phyloP scores from a whole-genome alignment of 1,140 invertebrate species.

The Diprion similis region DNA sequence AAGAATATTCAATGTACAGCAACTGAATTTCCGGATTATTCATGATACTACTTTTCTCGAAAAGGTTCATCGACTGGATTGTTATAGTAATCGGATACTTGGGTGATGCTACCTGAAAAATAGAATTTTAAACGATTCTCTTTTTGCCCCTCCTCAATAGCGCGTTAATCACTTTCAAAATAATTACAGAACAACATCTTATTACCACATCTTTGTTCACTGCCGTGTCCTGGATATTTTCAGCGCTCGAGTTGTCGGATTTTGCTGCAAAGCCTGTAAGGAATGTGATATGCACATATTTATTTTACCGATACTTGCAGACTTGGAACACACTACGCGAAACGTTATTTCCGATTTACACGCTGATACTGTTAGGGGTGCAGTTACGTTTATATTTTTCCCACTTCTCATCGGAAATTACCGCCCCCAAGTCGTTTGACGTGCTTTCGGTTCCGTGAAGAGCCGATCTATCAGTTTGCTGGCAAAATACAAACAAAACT shows the following conservation, averaged over 20 bases:
- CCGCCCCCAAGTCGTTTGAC: conserved; percentile 12
- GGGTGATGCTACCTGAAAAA: background rate
- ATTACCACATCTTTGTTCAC: background rate
- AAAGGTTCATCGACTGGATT: conserved; percentile 25
- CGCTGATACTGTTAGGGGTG: background rate
- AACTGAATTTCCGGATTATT: conserved; percentile 29
- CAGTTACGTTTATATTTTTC: conserved; percentile 13
- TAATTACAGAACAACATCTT: background rate
- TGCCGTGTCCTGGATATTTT: background rate
- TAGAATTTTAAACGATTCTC: background rate
- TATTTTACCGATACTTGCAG: background rate
- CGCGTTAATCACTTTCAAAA: too few species aligned
- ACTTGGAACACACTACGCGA: background rate
- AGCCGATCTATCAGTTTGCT: conserved; percentile 4
- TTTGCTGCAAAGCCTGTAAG: background rate
- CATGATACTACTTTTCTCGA: conserved; percentile 20
- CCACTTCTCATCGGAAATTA: conserved; percentile 14
- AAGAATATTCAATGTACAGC: conserved; percentile 33
- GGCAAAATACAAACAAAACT: background rate
- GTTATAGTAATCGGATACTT: conserved; percentile 25
- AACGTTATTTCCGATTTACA: background rate
- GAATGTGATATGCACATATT: background rate
- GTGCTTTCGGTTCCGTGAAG: conserved; percentile 15
- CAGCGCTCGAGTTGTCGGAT: background rate
- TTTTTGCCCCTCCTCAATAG: too few species aligned